A percentile compares a stretch with the other conserved stretches of the same genome.
These are phyloP conservation scores for Cremastinae sp. DNA, from an alignment of 2,888 invertebrate genomes.

Conservation along the genomic window DNA sequence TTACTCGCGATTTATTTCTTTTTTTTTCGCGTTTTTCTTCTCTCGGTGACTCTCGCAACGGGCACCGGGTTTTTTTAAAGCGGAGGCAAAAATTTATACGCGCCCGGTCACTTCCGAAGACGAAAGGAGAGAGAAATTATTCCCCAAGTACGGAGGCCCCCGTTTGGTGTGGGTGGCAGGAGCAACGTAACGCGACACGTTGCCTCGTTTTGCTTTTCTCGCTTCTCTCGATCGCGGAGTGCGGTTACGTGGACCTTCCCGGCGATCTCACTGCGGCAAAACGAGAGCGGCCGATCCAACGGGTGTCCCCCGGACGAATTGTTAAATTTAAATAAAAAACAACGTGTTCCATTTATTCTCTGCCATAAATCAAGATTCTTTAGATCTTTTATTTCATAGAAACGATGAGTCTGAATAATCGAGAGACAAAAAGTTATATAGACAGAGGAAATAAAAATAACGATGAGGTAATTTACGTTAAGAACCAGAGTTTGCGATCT, in stretches of 20 bases:
- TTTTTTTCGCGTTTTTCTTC: too few relatives aligned
- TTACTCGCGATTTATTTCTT: too few relatives aligned
- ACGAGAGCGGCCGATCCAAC: conserved; percentile 44
- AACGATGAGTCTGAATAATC: too few relatives aligned
- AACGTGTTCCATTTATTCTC: too few relatives aligned
- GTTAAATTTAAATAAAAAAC: not conserved
- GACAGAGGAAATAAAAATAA: conserved; percentile 16
- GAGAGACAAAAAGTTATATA: too few relatives aligned
- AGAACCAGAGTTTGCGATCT: not conserved
- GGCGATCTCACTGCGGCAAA: conserved; percentile 44
- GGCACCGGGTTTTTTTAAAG: too few relatives aligned
- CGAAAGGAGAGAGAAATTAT: not conserved
- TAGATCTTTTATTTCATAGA: too few relatives aligned
- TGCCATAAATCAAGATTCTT: too few relatives aligned
- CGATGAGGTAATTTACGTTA: not conserved
- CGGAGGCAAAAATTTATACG: not conserved
- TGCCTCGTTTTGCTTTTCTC: conserved; percentile 38
- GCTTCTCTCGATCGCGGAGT: conserved; percentile 38
- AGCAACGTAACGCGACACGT: conserved; percentile 43
- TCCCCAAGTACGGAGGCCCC: not conserved
- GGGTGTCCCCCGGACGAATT: conserved; percentile 57
- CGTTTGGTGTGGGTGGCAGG: conserved; percentile 36
- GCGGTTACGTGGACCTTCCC: conserved; percentile 55
- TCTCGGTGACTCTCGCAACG: too few relatives aligned
- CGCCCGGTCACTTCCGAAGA: not conserved